Evolutionary conservation across 2,888 invertebrate genomes (phyloP).

Genomic region (Tenthredo livida): DNA sequence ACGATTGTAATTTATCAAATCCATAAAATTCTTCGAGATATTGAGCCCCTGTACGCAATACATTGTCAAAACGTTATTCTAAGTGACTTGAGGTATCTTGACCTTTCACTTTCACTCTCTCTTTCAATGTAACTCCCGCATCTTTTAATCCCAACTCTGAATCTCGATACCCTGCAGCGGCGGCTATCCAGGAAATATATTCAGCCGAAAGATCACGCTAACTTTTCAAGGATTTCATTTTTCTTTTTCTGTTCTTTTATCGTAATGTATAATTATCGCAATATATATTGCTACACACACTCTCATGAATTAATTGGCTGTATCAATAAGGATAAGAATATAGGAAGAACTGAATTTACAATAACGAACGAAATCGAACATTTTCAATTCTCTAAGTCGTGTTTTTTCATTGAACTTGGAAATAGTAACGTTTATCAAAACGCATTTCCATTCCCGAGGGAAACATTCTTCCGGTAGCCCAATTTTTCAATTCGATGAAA

Average conservation of each 20-base stretch:
- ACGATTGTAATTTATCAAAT: background rate
- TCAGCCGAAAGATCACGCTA: background rate
- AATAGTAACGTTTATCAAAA: no score
- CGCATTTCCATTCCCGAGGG: no score
- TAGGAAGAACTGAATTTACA: background rate
- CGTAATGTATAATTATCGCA: background rate
- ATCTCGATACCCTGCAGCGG: constrained; percentile 14
- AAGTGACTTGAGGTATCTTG: constrained; percentile 71
- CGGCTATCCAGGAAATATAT: constrained; percentile 29
- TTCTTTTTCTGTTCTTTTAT: constrained; percentile 24
- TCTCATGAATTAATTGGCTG: background rate
- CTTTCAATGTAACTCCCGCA: constrained; percentile 61
- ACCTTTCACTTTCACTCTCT: constrained; percentile 77
- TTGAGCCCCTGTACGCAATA: constrained; percentile 65
- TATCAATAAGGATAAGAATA: background rate
- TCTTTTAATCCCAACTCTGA: constrained; percentile 33
- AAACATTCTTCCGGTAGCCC: no score
- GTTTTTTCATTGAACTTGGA: no score
- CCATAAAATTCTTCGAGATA: background rate
- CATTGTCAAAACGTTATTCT: constrained; percentile 71
- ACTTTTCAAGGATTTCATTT: constrained; percentile 36
- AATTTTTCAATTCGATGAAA: no score
- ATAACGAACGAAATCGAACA: no score
- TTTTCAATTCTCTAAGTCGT: no score
- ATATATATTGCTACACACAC: background rate